These are phyloP conservation scores for Trichoplusia ni DNA, from an alignment of 1,140 invertebrate genomes.

Conservation along the genomic window DNA sequence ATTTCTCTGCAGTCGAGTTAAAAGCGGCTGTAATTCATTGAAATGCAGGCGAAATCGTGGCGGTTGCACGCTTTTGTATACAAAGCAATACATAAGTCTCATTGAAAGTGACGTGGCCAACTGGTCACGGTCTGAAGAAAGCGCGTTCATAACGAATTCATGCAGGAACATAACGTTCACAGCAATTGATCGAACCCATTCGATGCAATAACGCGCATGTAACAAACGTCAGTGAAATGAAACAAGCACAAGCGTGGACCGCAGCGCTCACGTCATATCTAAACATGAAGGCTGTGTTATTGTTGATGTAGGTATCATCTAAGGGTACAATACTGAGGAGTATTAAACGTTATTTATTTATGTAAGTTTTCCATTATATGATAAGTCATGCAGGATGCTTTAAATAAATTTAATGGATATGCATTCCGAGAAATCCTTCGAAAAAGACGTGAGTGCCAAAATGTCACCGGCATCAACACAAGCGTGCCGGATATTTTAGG, in stretches of 20 bases:
- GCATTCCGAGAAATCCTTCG: conserved; percentile 27
- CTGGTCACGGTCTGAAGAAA: conserved; percentile 43
- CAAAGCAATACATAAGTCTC: conserved; percentile 53
- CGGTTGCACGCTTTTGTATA: conserved; percentile 47
- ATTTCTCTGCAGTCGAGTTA: conserved; percentile 34
- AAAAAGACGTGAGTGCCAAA: conserved; percentile 34
- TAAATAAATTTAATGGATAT: conserved; percentile 24
- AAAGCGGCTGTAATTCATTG: conserved; percentile 28
- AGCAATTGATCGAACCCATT: conserved; percentile 43
- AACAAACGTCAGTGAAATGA: conserved; percentile 9
- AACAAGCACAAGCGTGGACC: neutral
- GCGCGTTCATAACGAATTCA: conserved; percentile 38
- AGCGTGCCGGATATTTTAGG: conserved; percentile 32
- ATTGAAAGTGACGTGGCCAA: conserved; percentile 23
- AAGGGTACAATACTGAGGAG: too few species aligned
- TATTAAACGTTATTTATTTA: too few species aligned
- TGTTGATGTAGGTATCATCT: too few species aligned
- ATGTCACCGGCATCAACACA: conserved; percentile 24
- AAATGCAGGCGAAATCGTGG: conserved; percentile 47
- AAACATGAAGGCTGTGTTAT: too few species aligned
- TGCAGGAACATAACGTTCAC: conserved; percentile 33
- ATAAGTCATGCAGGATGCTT: too few species aligned
- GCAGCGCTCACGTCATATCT: too few species aligned
- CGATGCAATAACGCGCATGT: conserved; percentile 38
- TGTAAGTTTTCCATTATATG: too few species aligned